Evolutionary conservation across 1,140 invertebrate genomes (phyloP).

Genomic region (Eciton burchellii): DNA sequence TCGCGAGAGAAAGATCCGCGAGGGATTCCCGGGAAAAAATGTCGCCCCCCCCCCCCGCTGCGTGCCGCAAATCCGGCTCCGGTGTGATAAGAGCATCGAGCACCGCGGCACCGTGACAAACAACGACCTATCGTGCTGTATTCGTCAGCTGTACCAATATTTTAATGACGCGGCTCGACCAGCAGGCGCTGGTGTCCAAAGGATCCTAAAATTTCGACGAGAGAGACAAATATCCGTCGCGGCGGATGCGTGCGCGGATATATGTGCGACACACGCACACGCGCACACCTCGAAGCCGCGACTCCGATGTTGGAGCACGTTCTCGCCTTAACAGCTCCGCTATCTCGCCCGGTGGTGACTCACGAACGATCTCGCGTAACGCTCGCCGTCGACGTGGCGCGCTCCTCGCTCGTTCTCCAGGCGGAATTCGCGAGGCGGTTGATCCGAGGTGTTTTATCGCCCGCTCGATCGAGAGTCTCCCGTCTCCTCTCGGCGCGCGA

Average conservation of each 20-base stretch:
- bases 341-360: conserved; percentile 44
- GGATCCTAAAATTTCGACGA: not conserved
- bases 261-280: too few relatives aligned
- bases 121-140: not conserved
- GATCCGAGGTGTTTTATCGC: conserved; percentile 41
- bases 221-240: not conserved
- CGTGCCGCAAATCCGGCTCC: not conserved
- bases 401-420: not conserved
- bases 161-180: not conserved
- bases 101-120: not conserved
- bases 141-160: not conserved
- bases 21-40: too few relatives aligned
- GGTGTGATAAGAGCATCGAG: not conserved
- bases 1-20: too few relatives aligned
- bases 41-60: too few relatives aligned
- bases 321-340: conserved; percentile 10
- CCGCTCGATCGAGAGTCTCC: conserved; percentile 39
- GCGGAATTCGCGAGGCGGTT: conserved; percentile 39
- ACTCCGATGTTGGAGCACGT: conserved; percentile 15
- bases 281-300: conserved; percentile 7
- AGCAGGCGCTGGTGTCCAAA: too few relatives aligned
- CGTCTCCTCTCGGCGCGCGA: conserved; percentile 16
- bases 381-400: conserved; percentile 7
- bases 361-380: conserved; percentile 30
- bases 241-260: too few relatives aligned